Percentiles rank a stretch among this genome's conserved stretches.
Evolutionary conservation across 2,797 vertebrate species (phyloP).

Genomic region (Pagetopsis macropterus): DNA sequence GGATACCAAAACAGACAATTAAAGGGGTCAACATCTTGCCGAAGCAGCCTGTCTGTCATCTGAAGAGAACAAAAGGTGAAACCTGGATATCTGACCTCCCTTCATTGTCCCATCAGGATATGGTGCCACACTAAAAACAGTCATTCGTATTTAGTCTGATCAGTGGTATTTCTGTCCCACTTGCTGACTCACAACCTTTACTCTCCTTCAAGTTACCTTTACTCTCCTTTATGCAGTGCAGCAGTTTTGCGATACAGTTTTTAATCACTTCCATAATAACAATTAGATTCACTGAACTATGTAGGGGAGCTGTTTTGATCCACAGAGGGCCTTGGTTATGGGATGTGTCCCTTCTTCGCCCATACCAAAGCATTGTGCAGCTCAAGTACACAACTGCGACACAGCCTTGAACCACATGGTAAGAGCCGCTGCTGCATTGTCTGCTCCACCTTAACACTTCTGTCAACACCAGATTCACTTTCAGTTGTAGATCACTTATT

Average conservation of each 20-base stretch:
- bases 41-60: constrained; percentile 46
- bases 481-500: constrained; percentile 51
- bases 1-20: constrained; percentile 31
- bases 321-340: constrained; percentile 31
- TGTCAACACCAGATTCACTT: constrained; percentile 75
- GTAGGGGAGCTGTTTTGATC: constrained; percentile 41
- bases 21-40: constrained; percentile 51
- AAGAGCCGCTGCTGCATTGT: constrained; percentile 74
- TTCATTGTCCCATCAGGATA: constrained; percentile 58
- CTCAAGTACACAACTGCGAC: constrained; percentile 74
- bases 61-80: constrained; percentile 77
- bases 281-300: constrained; percentile 29
- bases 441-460: constrained; percentile 58
- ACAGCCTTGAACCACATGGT: constrained; percentile 84
- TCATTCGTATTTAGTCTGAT: constrained; percentile 40
- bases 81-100: constrained; percentile 65
- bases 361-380: constrained; percentile 78
- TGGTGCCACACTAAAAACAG: constrained; percentile 26
- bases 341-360: constrained; percentile 74
- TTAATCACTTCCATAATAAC: constrained; percentile 23
- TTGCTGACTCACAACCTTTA: background rate
- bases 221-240: background rate
- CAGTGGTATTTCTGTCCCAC: constrained; percentile 25
- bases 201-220: background rate
- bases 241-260: background rate